Conservation (phyloP, 1,140 invertebrate genomes). For the Bombus pyrosoma region DNA sequence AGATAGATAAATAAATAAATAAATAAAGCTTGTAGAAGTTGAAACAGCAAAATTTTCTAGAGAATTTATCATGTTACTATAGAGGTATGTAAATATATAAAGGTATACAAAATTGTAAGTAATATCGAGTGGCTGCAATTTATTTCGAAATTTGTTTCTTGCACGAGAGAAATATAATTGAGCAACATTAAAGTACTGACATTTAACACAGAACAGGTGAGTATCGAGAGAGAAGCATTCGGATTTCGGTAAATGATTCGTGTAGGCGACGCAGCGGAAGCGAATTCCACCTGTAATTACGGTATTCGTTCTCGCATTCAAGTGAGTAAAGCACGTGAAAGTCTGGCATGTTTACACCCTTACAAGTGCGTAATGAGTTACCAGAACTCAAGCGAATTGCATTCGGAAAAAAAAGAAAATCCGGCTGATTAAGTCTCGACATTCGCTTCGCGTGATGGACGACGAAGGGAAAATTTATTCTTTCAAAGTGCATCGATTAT, state of each 20-base stretch:
- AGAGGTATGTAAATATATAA: no score
- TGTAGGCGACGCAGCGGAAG: background rate
- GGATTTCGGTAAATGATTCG: background rate
- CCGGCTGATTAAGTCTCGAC: background rate
- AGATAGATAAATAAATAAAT: no score
- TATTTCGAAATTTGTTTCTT: background rate
- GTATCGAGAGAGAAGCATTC: background rate
- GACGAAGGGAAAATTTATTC: background rate
- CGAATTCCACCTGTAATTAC: slow-evolving; percentile 19
- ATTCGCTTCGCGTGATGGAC: background rate
- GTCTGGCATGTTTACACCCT: background rate
- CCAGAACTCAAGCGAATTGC: background rate
- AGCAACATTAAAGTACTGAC: background rate
- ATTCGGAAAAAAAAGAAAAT: background rate
- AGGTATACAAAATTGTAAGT: no score
- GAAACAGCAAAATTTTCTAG: no score
- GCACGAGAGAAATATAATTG: background rate
- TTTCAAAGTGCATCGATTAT: no score
- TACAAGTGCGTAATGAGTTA: slow-evolving; percentile 10
- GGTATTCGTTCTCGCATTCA: background rate
- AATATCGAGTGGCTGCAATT: no score
- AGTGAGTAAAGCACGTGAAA: background rate
- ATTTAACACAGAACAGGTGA: background rate
- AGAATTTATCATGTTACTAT: no score
- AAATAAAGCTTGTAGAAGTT: no score